Evolutionary conservation across 2,113 vertebrate species (phyloP), one percentile per base, ranked within the genome.

Genomic region (Sinocyclocheilus anophthalmus): DNA sequence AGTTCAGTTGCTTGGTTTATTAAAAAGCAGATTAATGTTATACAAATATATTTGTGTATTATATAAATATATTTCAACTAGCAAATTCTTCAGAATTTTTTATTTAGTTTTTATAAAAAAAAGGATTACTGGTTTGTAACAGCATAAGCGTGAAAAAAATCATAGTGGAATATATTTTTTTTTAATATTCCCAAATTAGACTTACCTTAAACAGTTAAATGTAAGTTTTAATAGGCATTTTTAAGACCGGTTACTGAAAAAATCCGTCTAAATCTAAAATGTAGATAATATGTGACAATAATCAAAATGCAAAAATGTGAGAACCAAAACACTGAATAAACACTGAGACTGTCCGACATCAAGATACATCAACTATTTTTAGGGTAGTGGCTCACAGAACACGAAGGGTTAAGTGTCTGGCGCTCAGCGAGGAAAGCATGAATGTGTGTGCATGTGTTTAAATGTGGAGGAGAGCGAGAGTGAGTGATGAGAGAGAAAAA

Each of bases 361-460:
- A 84, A 30, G 13, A 42, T 61, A 10, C 16, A 39, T 75, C 45
- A 76, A 70, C 65, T 63, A 86, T 65, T 75, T 81, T 85, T 76
- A 61, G 59, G 77, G 67, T 65, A 83, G 80, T 89, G 85, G 57
- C 73, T 75, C 33, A 69, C 55, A 72, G 88, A 82, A 84, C 82
- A 85, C 61, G 83, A 90, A 87, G 92, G 91, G 91, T 93, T 93
- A 93, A 92, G 87, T 87, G 91, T 92, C 91, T 93, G 80, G 84
- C 72, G n/a, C 70, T 72, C 76, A 42, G 45, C 84, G 85, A 87
- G 86, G 57, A 72, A 83, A 85, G 88, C 86, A 81, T 87, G 85
- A 78, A 83, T 83, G 82, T 50, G 73, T 78, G 85, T 42, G 72
- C 50, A 48, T 69, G 73, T 84, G 84, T 85, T 85, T 88, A 75